These are phyloP conservation scores for Saccostrea echinata DNA, from an alignment of 1,140 invertebrate species.

Conservation along the genomic window DNA sequence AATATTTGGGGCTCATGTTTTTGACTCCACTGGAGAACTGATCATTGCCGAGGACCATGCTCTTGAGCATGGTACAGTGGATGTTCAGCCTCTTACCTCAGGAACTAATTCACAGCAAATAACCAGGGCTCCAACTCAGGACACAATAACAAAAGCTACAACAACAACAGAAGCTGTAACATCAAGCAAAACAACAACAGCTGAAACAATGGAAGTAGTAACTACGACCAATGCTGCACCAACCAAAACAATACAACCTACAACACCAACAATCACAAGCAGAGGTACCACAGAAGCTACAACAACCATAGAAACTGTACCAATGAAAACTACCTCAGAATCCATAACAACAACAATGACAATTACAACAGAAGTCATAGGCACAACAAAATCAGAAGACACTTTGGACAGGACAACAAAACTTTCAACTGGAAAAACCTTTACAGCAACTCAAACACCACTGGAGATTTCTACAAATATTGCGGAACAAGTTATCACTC, in stretches of 20 bases:
- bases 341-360: not conserved
- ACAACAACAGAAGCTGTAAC: not conserved
- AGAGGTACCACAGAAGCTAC: not conserved
- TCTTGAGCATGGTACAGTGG: slow-evolving; percentile 2
- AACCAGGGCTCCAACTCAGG: not conserved
- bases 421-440: not conserved
- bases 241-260: not conserved
- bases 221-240: no score
- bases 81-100: not conserved
- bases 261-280: not conserved
- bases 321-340: not conserved
- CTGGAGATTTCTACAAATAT: not conserved
- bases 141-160: not conserved
- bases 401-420: not conserved
- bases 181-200: not conserved
- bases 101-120: not conserved
- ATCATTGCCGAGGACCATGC: slow-evolving; percentile 22
- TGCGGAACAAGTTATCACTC: not conserved
- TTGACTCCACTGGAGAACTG: slow-evolving; percentile 3
- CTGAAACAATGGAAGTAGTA: not conserved
- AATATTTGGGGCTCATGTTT: slow-evolving; percentile 29
- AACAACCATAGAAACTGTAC: not conserved
- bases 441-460: slow-evolving; percentile 2
- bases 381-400: not conserved
- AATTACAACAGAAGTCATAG: not conserved